Base-by-base conservation (phyloP, 2,888 invertebrate genomes). In the Didymodactylos carnosus region DNA sequence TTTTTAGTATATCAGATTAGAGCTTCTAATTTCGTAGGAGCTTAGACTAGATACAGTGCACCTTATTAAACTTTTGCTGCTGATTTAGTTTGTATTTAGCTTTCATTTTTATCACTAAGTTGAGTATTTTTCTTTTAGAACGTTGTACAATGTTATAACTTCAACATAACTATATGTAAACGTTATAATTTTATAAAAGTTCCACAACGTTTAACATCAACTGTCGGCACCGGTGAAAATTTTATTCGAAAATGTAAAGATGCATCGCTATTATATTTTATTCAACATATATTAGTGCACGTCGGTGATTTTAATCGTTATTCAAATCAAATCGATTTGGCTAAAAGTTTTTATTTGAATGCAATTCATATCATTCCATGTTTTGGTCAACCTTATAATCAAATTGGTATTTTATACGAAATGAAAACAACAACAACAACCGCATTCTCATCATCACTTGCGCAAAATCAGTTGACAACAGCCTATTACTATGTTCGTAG, bases 381-480 rank as follows among this genome's bases (percentile, higher is more conserved):
- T 77, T n/a, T 76, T 82, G 92, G 92, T 8, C 92, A 92, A 83
- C 91, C 92, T 0, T 92, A 91, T 84, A 92, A 92, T 84, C 91
- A 92, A 84, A 85, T 92, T 80, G 85, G 91, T 72, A 86, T 92
- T 70, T 85, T 92, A 77, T 72, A 71, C 46, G 75, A 75, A 39
- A 39, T 70, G 39, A 39, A 41, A 39, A 70, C 39, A 39, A 39
- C 39, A 29, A n/a, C 14, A 6, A 29, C 39, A 23, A n/a, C n/a
- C n/a, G n/a, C n/a, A n/a, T n/a, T n/a, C n/a, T 40, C 39, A 27
- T 40, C 25, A 23, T 72, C 75, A 25, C 46, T 40, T 19, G 41
- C 51, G 23, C 69, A 53, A 29, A 82, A 91, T 80, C 88, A 89
- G 79, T 86, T 92, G 76, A 88, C 89, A 72, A 90, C 91, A 5